These are phyloP conservation scores for Triplophysa rosa DNA, from an alignment of 2,113 vertebrate genomes.

Conservation along the genomic window DNA sequence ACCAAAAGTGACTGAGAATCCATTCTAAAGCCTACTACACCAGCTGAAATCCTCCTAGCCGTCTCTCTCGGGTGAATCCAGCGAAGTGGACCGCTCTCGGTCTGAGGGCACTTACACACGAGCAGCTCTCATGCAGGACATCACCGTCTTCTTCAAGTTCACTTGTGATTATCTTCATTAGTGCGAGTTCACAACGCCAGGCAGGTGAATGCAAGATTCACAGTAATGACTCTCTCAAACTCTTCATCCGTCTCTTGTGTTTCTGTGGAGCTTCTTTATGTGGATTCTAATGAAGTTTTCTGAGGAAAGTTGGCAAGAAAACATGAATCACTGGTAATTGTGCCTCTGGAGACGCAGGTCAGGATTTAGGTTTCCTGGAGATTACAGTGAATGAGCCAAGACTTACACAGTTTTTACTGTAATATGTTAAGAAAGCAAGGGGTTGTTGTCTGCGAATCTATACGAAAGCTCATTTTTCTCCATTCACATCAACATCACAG, in stretches of 20 bases:
- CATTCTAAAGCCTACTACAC: too few relatives aligned
- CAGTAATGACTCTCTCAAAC: conserved; percentile 40
- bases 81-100: too few relatives aligned
- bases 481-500: conserved; percentile 28
- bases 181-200: conserved; percentile 27
- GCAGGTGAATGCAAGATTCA: conserved; percentile 37
- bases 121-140: conserved; percentile 28
- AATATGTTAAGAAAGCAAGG: conserved; percentile 5
- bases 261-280: conserved; percentile 7
- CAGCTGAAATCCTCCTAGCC: too few relatives aligned
- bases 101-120: background rate
- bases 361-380: conserved; percentile 16
- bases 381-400: conserved; percentile 23
- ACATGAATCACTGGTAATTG: conserved; percentile 47
- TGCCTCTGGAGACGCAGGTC: conserved; percentile 44
- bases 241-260: background rate
- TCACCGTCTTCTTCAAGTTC: conserved; percentile 42
- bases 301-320: conserved; percentile 35
- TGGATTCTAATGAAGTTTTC: conserved; percentile 36
- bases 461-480: conserved; percentile 9
- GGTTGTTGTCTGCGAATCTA: background rate
- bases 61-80: too few relatives aligned
- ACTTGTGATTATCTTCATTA: conserved; percentile 47
- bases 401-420: conserved; percentile 32
- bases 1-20: too few relatives aligned